These are phyloP conservation scores for Contarinia nasturtii DNA, from an alignment of 1,140 invertebrate species.

Conservation along the genomic window DNA sequence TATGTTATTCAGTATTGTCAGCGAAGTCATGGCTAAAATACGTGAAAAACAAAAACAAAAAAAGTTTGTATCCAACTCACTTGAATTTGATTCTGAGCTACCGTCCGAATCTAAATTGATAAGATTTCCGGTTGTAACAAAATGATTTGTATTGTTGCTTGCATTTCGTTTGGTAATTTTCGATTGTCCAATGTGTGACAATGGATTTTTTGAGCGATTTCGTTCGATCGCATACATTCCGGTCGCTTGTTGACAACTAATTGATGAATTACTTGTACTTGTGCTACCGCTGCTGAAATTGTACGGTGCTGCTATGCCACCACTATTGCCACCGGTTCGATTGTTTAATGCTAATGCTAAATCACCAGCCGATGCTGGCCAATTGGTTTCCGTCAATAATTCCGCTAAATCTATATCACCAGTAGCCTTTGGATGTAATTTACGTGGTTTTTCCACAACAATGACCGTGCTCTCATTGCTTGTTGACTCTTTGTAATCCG, in stretches of 20 bases:
- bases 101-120: background rate
- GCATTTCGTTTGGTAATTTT: background rate
- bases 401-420: conserved; percentile 9
- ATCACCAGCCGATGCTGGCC: conserved; percentile 1
- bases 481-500: conserved; percentile 15
- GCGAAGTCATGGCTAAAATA: background rate
- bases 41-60: background rate
- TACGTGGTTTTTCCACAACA: conserved; percentile 11
- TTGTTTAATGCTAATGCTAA: background rate
- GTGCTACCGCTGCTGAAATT: conserved; percentile 3
- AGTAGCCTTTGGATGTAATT: conserved; percentile 16
- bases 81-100: background rate
- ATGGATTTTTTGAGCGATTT: conserved; percentile 7
- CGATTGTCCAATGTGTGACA: conserved; percentile 2
- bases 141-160: background rate
- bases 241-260: background rate
- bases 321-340: conserved; percentile 1
- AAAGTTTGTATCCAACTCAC: background rate
- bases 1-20: background rate
- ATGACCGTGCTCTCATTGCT: conserved; percentile 22
- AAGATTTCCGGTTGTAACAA: background rate
- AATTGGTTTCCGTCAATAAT: background rate
- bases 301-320: background rate
- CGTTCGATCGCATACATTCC: background rate
- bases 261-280: background rate